Conservation (phyloP, 2,113 vertebrate species). For the Merops nubicus region DNA sequence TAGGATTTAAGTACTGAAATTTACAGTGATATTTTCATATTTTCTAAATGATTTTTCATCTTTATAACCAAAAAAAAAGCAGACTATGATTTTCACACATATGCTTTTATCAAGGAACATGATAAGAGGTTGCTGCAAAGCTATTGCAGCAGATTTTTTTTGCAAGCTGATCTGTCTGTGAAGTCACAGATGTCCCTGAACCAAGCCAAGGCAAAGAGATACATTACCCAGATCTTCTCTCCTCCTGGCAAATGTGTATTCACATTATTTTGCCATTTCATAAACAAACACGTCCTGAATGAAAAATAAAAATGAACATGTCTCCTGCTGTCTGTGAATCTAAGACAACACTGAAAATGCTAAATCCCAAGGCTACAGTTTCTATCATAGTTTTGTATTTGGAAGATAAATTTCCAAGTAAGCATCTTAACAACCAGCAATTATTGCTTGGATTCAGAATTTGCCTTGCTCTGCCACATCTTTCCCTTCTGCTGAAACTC, state of each 20-base stretch:
- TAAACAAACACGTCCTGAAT: neutral
- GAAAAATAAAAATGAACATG: neutral
- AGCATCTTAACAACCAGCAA: neutral
- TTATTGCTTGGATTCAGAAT: neutral
- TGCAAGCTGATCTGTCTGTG: neutral
- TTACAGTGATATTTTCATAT: neutral
- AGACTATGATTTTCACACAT: neutral
- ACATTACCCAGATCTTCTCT: neutral
- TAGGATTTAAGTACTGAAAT: neutral
- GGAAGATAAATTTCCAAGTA: neutral
- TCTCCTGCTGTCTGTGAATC: neutral
- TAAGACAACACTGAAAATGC: neutral
- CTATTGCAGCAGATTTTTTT: neutral
- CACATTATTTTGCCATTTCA: neutral
- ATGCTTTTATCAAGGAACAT: neutral
- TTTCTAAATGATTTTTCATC: neutral
- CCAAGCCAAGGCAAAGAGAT: neutral
- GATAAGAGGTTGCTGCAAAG: neutral
- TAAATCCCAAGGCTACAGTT: neutral
- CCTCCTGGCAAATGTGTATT: neutral
- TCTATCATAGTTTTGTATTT: neutral
- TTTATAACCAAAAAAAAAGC: neutral
- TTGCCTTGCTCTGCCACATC: neutral
- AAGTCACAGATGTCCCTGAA: slow-evolving; percentile 31
- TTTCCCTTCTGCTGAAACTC: neutral